Evolutionary conservation across 2,797 vertebrate species (phyloP).

Genomic region (Crossoptilon crossoptilon): DNA sequence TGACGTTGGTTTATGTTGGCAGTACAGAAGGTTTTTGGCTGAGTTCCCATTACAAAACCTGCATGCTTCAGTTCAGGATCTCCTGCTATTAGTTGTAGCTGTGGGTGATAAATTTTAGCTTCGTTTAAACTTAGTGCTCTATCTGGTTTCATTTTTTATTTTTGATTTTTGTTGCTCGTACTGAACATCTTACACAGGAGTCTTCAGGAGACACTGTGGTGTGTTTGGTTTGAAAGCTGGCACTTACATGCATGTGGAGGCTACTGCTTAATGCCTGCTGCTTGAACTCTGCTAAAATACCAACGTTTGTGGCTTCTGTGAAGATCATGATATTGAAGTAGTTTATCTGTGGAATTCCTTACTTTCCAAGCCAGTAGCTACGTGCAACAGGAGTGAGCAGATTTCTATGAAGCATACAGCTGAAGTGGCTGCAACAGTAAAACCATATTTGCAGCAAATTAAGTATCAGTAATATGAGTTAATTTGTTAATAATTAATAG

Average conservation of each 20-base stretch:
- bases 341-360: fast-evolving
- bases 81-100: neutral
- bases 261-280: neutral
- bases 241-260: neutral
- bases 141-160: neutral
- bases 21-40: neutral
- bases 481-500: too few species aligned
- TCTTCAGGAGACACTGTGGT: neutral
- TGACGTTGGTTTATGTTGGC: neutral
- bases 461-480: neutral
- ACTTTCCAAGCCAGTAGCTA: neutral
- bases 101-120: neutral
- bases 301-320: neutral
- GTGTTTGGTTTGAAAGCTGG: neutral
- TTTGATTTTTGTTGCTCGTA: neutral
- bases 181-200: neutral
- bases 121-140: fast-evolving
- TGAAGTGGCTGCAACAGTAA: neutral
- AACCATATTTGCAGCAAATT: neutral
- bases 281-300: neutral
- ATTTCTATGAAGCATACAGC: neutral
- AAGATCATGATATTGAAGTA: neutral
- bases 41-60: neutral
- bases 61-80: neutral
- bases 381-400: too few species aligned